Evolutionary conservation across 2,113 vertebrate species (phyloP).

Genomic region (Petroica traversi): DNA sequence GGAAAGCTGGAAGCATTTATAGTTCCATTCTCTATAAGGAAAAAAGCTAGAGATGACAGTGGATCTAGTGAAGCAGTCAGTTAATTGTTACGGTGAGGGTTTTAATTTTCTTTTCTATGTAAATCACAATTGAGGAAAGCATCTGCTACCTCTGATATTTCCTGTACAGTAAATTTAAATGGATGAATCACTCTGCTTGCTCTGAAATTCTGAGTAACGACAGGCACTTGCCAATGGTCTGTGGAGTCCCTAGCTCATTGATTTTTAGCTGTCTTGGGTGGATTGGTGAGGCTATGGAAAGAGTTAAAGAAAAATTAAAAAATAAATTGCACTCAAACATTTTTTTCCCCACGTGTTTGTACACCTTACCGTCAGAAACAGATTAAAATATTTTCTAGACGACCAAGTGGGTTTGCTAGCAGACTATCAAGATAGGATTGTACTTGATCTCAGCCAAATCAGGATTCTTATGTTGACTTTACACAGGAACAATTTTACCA

Average conservation of each 20-base stretch:
- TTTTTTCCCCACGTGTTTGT: background rate
- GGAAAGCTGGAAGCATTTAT: background rate
- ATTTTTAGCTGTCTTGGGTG: conserved; percentile 43
- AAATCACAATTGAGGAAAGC: conserved; percentile 67
- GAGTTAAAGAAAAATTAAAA: conserved; percentile 48
- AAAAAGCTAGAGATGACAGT: conserved; percentile 4
- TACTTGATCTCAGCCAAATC: background rate
- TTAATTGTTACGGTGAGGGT: conserved; percentile 68
- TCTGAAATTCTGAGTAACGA: conserved; percentile 49
- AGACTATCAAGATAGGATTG: background rate
- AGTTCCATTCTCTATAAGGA: background rate
- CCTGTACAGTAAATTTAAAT: conserved; percentile 65
- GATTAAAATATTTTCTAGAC: background rate
- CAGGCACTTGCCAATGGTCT: conserved; percentile 33
- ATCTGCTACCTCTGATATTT: conserved; percentile 67
- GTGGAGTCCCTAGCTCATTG: conserved; percentile 48
- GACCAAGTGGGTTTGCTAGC: background rate
- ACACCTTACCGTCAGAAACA: background rate
- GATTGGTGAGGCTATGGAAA: background rate
- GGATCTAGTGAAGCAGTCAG: conserved; percentile 56
- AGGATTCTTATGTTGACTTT: background rate
- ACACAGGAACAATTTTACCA: background rate
- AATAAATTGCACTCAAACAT: background rate
- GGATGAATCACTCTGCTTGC: conserved; percentile 65
- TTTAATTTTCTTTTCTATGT: conserved; percentile 69